Base-by-base conservation (phyloP, 53 echinoderm and acorn worm species). In the Astropecten irregularis region DNA sequence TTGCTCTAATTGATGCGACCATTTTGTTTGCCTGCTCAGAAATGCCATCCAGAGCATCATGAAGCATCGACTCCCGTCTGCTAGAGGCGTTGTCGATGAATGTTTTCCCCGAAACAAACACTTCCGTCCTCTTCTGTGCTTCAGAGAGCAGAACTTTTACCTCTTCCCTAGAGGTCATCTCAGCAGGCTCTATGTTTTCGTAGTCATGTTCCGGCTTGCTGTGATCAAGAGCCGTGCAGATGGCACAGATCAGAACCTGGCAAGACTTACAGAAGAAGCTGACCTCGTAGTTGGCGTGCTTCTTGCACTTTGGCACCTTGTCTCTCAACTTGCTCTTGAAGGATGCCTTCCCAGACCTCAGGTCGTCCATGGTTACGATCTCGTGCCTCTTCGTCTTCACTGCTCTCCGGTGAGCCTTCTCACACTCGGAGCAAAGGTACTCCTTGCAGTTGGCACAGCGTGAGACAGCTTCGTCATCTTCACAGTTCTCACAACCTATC, bases 361-460 rank as follows among this genome's bases (percentile, higher is more conserved):
- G 76, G 40, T 76, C 76, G 15, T 76, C 76, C 15, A 76, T 56
- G 13, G 76, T 76, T 11, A 42, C 76, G 3, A 76, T 76, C 13
- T 76, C 59, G 15, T 76, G 76, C 58, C 19, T 76, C 21, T 56
- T 76, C 4, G 76, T 76, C 58, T 76, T 76, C 56, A 76, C 76
- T 7, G 76, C 76, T 20, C 58, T 21, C 27, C 27, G 56, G 58
- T 76, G 76, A 28, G 76, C 76, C 38, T 54, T 57, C 42, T 71
- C 32, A 46, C 84, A 84, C 51, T 40, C 56, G 19, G 23, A 3
- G 39, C 84, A 84, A 19, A 70, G 69, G 50, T 84, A 84, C 18
- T 84, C 84, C 58, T 84, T 84, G 47, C 84, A 84, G 1, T 84
- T 71, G 40, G 54, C 40, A 21, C 84, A 84, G 56, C 84, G 7